Conservation (phyloP, 2,888 invertebrate genomes). For the Drosophila leonis region DNA sequence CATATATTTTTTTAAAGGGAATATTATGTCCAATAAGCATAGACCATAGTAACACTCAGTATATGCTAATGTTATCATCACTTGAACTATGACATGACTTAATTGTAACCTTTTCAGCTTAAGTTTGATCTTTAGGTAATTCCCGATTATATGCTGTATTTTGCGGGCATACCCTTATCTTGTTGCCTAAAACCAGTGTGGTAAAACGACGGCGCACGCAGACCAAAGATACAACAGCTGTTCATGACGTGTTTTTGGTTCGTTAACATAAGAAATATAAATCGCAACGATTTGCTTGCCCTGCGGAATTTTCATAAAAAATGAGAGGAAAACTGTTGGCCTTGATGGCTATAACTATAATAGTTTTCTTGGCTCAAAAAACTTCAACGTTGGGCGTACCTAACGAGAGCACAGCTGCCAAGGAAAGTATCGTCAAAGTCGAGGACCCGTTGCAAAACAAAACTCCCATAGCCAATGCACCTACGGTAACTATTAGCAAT, state of each 20-base stretch:
- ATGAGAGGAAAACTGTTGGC: constrained; percentile 40
- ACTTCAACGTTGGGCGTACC: constrained; percentile 23
- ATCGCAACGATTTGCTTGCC: neutral
- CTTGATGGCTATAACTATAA: constrained; percentile 28
- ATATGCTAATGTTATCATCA: neutral
- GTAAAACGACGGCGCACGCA: constrained; percentile 24
- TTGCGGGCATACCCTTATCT: constrained; percentile 14
- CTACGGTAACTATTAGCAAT: constrained; percentile 11
- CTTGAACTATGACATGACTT: constrained; percentile 9
- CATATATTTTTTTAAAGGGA: neutral
- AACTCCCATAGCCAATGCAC: constrained; percentile 2
- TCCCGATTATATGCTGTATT: neutral
- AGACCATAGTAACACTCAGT: neutral
- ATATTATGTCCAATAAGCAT: neutral
- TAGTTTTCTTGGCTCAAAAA: constrained; percentile 19
- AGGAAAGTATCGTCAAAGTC: constrained; percentile 1
- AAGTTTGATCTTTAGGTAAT: constrained; percentile 22
- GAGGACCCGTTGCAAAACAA: constrained; percentile 9
- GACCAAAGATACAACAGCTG: constrained; percentile 55
- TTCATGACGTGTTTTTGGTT: constrained; percentile 57
- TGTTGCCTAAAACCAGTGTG: constrained; percentile 33
- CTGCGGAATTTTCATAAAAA: constrained; percentile 12
- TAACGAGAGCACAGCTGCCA: constrained; percentile 5
- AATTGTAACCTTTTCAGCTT: constrained; percentile 15
- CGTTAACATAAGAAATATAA: constrained; percentile 8